These are phyloP conservation scores for Hirudo medicinalis DNA, from an alignment of 1,140 invertebrate genomes.

Conservation along the genomic window DNA sequence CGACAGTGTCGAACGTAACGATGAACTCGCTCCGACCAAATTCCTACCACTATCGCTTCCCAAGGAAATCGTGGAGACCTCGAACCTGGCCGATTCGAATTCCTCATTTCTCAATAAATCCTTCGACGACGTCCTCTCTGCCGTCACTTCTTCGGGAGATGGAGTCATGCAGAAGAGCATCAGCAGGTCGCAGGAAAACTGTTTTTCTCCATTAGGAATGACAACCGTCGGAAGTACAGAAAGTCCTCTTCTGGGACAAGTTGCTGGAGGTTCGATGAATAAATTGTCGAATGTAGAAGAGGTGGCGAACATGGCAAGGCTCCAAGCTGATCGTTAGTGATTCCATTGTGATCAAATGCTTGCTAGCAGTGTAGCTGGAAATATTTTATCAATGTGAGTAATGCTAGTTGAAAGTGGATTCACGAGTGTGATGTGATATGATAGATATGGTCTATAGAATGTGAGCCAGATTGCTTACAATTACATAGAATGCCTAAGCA, in stretches of 20 bases:
- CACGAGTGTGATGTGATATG: neutral
- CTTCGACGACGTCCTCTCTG: neutral
- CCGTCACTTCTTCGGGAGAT: neutral
- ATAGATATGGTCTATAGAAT: neutral
- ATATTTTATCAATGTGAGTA: neutral
- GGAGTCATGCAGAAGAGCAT: neutral
- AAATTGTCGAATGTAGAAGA: neutral
- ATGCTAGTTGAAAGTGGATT: neutral
- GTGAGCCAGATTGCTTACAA: too few relatives aligned
- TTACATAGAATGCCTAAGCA: too few relatives aligned
- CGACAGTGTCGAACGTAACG: too few relatives aligned
- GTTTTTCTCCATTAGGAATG: too few relatives aligned
- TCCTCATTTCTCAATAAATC: neutral
- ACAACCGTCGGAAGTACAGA: too few relatives aligned
- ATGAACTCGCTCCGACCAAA: too few relatives aligned
- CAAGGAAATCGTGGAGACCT: too few relatives aligned
- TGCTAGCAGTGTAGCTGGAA: neutral
- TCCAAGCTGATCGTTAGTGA: slow-evolving; percentile 5
- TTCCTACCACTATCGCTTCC: too few relatives aligned
- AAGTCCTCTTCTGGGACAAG: neutral
- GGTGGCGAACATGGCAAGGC: neutral
- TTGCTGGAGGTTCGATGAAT: neutral
- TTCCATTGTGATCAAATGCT: neutral
- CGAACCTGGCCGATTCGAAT: neutral
- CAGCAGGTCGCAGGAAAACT: slow-evolving; percentile 7